Conservation (phyloP, 2,888 invertebrate genomes). For the Agrypnus murinus region DNA sequence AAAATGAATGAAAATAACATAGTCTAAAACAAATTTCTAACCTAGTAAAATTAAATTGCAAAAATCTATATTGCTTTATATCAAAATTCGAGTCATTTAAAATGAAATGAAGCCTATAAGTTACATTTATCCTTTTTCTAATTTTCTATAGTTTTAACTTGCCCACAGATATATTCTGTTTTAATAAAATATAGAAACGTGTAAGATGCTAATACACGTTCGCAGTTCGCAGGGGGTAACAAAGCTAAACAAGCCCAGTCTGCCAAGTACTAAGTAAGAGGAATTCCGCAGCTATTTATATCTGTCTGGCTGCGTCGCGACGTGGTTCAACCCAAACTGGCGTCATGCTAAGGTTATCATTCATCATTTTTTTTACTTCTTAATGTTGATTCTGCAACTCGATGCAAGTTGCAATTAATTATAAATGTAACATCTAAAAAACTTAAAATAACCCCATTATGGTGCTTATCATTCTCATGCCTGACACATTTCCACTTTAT, state of each 20-base stretch:
- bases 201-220: constrained; percentile 48
- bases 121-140: constrained; percentile 1
- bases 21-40: too few relatives aligned
- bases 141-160: constrained; percentile 17
- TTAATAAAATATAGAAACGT: constrained; percentile 44
- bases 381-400: constrained; percentile 22
- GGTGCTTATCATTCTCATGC: neutral
- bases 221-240: constrained; percentile 64
- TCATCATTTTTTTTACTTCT: constrained; percentile 51
- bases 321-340: constrained; percentile 56
- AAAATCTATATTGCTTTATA: too few relatives aligned
- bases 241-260: constrained; percentile 59
- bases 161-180: constrained; percentile 21
- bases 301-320: constrained; percentile 60
- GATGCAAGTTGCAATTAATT: constrained; percentile 29
- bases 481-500: neutral
- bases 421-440: neutral
- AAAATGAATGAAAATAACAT: too few relatives aligned
- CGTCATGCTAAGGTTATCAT: constrained; percentile 54
- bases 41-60: too few relatives aligned
- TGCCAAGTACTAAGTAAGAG: constrained; percentile 58
- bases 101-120: neutral
- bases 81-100: neutral
- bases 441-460: neutral
- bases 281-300: constrained; percentile 64